Evolutionary conservation across 2,888 invertebrate genomes (phyloP), one percentile per base, ranked within the genome.

Genomic region (Altica lythri): DNA sequence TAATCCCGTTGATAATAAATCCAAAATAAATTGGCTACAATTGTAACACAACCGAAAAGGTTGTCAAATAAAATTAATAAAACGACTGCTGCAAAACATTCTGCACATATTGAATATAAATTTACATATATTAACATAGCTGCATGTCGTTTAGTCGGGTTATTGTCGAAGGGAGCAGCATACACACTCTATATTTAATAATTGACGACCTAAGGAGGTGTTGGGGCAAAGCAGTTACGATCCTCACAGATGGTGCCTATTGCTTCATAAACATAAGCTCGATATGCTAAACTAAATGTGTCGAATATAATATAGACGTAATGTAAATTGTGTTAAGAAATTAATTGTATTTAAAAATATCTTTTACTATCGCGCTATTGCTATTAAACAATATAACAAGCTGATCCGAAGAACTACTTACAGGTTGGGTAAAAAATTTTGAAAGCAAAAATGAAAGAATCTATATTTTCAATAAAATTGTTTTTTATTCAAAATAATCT

Each of bases 221-320:
- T 67, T 59, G 53, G 64, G 63, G 62, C 59, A 62, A 67, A 68
- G 65, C 68, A 68, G 70, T 72, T 72, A 69, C 68, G 67, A 68
- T 64, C 66, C 62, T 66, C 63, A 53, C 72, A 72, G 70, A 71
- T 72, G 72, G 66, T 59, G 59, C 58, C 61, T 66, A 70, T 69
- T 68, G 66, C 72, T 63, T 59, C 71, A 70, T 72, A 70, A 70
- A 72, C 68, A 70, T 65, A n/a, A 34, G 64, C 65, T 66, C 64
- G 65, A 70, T 70, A 70, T 70, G 70, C 68, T 70, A 70, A n/a
- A 70, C 68, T 68, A 64, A 55, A 55, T 55, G 45, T 59, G 53
- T 55, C 46, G 46, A 46, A 34, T 46, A 45, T 32, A 30, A 18
- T 45, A 29, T 35, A 12, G n/a, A n/a, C n/a, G n/a, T n/a, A n/a